A percentile compares a stretch with the other conserved stretches of the same genome.
phyloP scores from a whole-genome alignment of 1,140 invertebrate species.

The Ephestia elutella region DNA sequence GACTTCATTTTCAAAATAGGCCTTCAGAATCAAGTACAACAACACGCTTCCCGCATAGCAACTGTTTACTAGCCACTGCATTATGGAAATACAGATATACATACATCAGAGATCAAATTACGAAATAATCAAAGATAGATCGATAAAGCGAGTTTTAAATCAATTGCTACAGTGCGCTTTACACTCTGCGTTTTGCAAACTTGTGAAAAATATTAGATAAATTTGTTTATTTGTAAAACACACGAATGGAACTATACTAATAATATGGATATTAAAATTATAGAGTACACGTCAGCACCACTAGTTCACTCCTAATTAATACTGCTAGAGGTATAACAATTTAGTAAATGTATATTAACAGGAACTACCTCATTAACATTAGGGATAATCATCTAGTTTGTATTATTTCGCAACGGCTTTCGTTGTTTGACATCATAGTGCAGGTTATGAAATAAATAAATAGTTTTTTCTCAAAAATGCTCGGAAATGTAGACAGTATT shows the following conservation, averaged over 20 bases:
- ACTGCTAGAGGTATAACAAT: too few relatives aligned
- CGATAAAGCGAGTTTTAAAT: constrained; percentile 10
- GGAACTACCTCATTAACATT: too few relatives aligned
- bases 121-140: neutral
- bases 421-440: too few relatives aligned
- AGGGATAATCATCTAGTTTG: too few relatives aligned
- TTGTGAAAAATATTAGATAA: neutral
- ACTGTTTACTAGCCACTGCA: constrained; percentile 40
- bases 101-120: neutral
- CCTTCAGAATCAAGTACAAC: constrained; percentile 37
- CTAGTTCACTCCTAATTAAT: too few relatives aligned
- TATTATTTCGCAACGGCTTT: too few relatives aligned
- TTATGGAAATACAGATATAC: constrained; percentile 15
- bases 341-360: too few relatives aligned
- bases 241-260: too few relatives aligned
- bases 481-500: too few relatives aligned
- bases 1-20: constrained; percentile 58
- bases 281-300: neutral
- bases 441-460: too few relatives aligned
- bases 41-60: constrained; percentile 47
- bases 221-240: too few relatives aligned
- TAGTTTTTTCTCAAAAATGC: too few relatives aligned
- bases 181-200: neutral
- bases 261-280: neutral
- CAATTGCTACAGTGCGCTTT: neutral